Base-by-base conservation (phyloP, 64 coral and sea anemone species). In the Astreopora myriophthalma region DNA sequence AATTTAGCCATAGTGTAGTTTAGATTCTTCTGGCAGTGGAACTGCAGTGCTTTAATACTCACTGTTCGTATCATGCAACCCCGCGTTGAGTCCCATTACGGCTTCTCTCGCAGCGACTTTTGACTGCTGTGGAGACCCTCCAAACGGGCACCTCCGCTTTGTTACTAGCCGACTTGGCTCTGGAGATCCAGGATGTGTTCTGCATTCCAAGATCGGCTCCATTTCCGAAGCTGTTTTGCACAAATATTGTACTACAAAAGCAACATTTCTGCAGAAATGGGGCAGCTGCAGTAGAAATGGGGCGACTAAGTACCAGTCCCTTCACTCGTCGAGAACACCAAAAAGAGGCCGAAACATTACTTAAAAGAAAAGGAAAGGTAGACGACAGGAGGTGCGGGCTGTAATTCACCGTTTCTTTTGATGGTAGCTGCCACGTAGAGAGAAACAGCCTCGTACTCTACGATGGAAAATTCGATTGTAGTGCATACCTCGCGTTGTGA, bases 91-190 rank as follows among this genome's bases (percentile, higher is more conserved):
- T 39, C 23, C 67, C 85, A 48, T 87, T 5, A 23, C 20, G 17
- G 1, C 63, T 72, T 85, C 78, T 69, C 70, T 76, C 17, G 91
- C 92, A 0, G 87, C 62, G 5, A 90, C 30, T 30, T 97, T 97
- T 49, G 55, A 42, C 12, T 88, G 89, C 30, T 81, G 90, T 3
- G 94, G 94, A 7, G 94, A 96, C 52, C 94, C 95, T 48, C 95
- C 95, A 90, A 97, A 97, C 8, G 95, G 95, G 25, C 95, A 97
- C 22, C 95, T 92, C n/a, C 95, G 91, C 60, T 97, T 97, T 26
- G 95, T 97, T 11, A 90, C 71, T 3, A 97, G 87, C 24, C 86
- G 92, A 28, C 86, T 97, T 19, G 82, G 48, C 40, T 90, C 88
- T 44, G 93, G 93, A 5, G 93, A 90, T 42, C 71, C 36, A 38